Percentiles rank a stretch among this genome's conserved stretches.
Conservation (phyloP, 2,797 vertebrate genomes). For the Setipinna tenuifilis region DNA sequence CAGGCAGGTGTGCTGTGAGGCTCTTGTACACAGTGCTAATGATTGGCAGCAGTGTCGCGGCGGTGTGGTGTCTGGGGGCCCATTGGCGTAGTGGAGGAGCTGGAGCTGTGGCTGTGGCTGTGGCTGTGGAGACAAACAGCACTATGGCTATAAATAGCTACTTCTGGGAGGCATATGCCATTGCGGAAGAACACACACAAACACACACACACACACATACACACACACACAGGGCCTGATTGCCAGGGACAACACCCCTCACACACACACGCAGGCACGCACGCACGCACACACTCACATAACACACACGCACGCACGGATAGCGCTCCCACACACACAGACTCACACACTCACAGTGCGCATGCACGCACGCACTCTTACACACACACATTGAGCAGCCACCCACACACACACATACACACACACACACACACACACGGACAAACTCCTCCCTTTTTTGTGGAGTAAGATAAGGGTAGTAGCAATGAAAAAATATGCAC, state of each 20-base stretch:
- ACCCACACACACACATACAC: not conserved
- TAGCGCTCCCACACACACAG: not conserved
- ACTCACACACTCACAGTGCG: not conserved
- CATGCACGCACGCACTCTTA: not conserved
- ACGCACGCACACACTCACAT: not conserved
- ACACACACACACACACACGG: not conserved
- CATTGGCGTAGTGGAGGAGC: not conserved
- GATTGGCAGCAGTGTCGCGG: not conserved
- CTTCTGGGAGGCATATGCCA: slow-evolving; percentile 10
- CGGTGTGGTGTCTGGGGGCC: not conserved
- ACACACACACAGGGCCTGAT: not conserved
- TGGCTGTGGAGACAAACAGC: not conserved
- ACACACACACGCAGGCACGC: not conserved
- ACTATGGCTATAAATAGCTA: not conserved
- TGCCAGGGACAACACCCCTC: not conserved
- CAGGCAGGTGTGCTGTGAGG: not conserved
- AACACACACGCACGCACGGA: not conserved
- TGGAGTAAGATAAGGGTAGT: not conserved
- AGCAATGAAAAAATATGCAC: not conserved
- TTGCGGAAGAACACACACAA: not conserved
- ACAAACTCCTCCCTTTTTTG: not conserved
- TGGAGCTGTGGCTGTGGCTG: not conserved
- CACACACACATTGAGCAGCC: not conserved
- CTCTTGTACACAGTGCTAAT: not conserved
- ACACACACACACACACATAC: not conserved